Evolutionary conservation across 2,797 vertebrate genomes (phyloP).

Genomic region (Melanotaenia nigrans): DNA sequence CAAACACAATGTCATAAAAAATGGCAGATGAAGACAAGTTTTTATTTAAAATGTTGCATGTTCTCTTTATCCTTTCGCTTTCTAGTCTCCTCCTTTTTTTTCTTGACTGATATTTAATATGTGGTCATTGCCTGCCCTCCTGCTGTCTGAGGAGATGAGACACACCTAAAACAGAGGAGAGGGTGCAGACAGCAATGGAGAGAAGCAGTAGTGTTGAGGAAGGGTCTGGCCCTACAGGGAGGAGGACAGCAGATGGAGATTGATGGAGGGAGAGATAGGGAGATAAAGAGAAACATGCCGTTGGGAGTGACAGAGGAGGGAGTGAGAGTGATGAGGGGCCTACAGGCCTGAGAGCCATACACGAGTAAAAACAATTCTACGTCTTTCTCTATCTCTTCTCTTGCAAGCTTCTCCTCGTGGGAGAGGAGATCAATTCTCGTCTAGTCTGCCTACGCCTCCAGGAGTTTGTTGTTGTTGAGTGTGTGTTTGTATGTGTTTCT

Average conservation of each 20-base stretch:
- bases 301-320: conserved; percentile 65
- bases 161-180: conserved; percentile 60
- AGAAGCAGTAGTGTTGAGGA: conserved; percentile 57
- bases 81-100: neutral
- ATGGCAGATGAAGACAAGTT: conserved; percentile 20
- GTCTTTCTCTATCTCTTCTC: conserved; percentile 56
- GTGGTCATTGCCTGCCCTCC: conserved; percentile 38
- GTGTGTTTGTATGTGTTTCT: conserved; percentile 59
- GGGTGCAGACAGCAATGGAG: conserved; percentile 37
- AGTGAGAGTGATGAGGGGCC: conserved; percentile 72
- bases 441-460: conserved; percentile 83
- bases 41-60: conserved; percentile 13
- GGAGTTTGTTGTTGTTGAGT: conserved; percentile 73
- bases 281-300: conserved; percentile 76
- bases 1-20: neutral
- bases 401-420: conserved; percentile 75
- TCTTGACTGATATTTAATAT: conserved; percentile 48
- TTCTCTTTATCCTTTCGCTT: neutral
- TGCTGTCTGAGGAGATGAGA: conserved; percentile 60
- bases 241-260: conserved; percentile 74
- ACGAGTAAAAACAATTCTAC: conserved; percentile 75
- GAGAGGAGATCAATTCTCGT: conserved; percentile 84
- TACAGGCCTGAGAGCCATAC: conserved; percentile 74
- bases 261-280: conserved; percentile 70
- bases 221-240: conserved; percentile 65